These are phyloP conservation scores for Melipona quadrifasciata DNA, from an alignment of 1,140 invertebrate genomes.

Conservation along the genomic window DNA sequence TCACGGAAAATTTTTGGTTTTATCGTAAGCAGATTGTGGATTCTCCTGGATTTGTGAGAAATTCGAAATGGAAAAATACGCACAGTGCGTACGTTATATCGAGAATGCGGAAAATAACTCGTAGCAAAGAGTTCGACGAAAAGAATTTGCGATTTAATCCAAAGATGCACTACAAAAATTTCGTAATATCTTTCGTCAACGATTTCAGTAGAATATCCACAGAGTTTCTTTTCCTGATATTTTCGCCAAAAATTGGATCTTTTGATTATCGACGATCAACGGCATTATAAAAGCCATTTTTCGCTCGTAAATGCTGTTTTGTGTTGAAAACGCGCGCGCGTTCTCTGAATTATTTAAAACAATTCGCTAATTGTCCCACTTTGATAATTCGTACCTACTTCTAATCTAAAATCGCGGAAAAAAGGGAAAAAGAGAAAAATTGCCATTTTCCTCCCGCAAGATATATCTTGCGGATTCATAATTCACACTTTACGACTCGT, in stretches of 20 bases:
- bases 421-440: neutral
- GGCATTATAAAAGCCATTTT: neutral
- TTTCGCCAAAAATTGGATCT: too few species aligned
- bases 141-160: neutral
- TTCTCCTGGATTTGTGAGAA: too few species aligned
- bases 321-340: too few species aligned
- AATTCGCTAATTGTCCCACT: neutral
- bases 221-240: neutral
- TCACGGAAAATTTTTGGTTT: too few species aligned
- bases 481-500: neutral
- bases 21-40: too few species aligned
- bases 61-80: too few species aligned
- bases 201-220: neutral
- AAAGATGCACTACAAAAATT: neutral
- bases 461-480: neutral
- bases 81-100: too few species aligned
- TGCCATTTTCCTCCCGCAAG: too few species aligned
- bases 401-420: neutral
- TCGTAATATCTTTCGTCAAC: neutral
- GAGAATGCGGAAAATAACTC: too few species aligned
- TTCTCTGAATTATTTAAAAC: neutral
- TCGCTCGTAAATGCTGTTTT: too few species aligned
- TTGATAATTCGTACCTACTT: neutral
- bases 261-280: neutral
- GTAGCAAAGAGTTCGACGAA: too few species aligned